phyloP scores from a whole-genome alignment of 2,113 vertebrate species.

The Tragelaphus scriptus region DNA sequence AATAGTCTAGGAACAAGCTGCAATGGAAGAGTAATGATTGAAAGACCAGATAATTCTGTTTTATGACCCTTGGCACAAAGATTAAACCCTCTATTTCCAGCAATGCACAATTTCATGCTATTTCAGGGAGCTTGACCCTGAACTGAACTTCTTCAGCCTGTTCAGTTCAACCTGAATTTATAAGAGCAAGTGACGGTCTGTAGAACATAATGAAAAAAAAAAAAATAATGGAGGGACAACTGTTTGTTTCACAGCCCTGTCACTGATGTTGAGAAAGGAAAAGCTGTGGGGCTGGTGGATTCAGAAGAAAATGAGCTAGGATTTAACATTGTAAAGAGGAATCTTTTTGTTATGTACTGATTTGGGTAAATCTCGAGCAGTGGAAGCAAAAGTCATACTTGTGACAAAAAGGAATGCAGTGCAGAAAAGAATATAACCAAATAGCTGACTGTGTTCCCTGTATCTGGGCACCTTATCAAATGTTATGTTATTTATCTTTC shows the following conservation, averaged over 20 bases:
- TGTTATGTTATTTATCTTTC: neutral
- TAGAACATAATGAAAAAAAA: neutral
- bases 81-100: slow-evolving; percentile 52
- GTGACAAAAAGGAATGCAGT: neutral
- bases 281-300: neutral
- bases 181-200: slow-evolving; percentile 14
- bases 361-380: neutral
- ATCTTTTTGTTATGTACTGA: neutral
- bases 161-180: slow-evolving; percentile 38
- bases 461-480: neutral
- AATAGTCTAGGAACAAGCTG: neutral
- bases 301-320: neutral
- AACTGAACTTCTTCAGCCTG: slow-evolving; percentile 52
- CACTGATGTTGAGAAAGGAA: neutral
- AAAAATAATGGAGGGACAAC: neutral
- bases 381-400: neutral
- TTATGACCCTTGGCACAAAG: slow-evolving; percentile 52
- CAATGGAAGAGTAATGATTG: neutral
- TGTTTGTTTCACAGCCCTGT: neutral
- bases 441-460: neutral
- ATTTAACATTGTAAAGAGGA: slow-evolving; percentile 22
- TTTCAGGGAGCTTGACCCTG: slow-evolving; percentile 58
- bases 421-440: neutral
- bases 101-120: slow-evolving; percentile 46
- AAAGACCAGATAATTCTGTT: slow-evolving; percentile 48